These are phyloP conservation scores for Cantharis flavilabris DNA, from an alignment of 2,888 invertebrate species.

Conservation along the genomic window DNA sequence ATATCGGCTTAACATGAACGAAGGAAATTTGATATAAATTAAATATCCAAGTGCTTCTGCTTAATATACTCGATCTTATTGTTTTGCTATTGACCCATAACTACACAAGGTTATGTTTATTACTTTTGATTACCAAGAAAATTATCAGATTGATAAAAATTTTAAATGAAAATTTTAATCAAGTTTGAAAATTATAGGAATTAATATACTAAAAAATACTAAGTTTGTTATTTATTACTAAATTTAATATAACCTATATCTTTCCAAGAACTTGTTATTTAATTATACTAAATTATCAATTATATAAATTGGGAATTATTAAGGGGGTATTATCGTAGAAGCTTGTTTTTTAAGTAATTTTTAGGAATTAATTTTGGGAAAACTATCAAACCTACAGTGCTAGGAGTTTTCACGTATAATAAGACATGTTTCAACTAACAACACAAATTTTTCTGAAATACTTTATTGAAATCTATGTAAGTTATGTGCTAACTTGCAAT, in stretches of 20 bases:
- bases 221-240: background rate
- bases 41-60: background rate
- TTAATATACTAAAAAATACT: background rate
- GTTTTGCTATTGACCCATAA: background rate
- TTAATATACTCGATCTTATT: background rate
- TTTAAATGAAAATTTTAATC: background rate
- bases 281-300: background rate
- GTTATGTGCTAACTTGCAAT: too few species aligned
- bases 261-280: background rate
- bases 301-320: background rate
- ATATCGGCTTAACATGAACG: background rate
- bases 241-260: background rate
- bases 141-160: background rate
- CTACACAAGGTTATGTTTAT: background rate
- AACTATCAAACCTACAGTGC: too few species aligned
- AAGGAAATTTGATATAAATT: background rate
- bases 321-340: too few species aligned
- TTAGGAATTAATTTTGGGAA: too few species aligned
- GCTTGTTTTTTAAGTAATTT: too few species aligned
- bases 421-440: too few species aligned
- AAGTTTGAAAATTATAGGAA: background rate
- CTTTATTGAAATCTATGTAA: too few species aligned
- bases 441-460: too few species aligned
- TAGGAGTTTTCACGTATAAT: too few species aligned
- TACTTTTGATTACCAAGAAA: background rate